Base-by-base conservation (phyloP, 1,140 invertebrate genomes). In the Pseudomyrmex cubaensis region DNA sequence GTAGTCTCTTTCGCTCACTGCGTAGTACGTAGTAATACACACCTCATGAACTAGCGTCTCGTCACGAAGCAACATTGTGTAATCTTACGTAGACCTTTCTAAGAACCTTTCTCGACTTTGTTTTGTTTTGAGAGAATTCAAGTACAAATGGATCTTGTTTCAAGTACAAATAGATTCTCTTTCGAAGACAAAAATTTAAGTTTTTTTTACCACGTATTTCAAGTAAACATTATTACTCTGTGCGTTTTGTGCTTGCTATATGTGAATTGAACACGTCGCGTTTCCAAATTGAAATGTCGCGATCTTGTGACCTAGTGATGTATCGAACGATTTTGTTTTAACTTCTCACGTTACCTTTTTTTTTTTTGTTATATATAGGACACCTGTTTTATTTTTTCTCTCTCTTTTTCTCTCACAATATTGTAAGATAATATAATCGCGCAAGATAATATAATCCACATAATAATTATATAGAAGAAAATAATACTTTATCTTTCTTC, bases 251-350 rank as follows among this genome's bases (percentile, higher is more conserved):
- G 10, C 3, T 12, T 35, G 63, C 67, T 48, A 78, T 69, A 35
- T 78, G 69, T 78, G 17, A 63, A 78, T 78, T 57, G 48, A 20
- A 4, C 10, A 59, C 75, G 52, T 54, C 48, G 35, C 52, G 48
- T 44, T 25, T 67, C 54, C 5, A 46, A 59, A 78, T 69, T 67
- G 75, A 78, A 77, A 78, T 48, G 64, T 48, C 75, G 63, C 25
- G 15, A 44, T 25, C 54, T 20, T 52, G 48, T 57, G 62, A 67
- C 35, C 62, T 63, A 22, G 35, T 57, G 64, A 59, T 64, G 20
- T 1, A 20, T 56, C 17, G 35, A 5, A 9, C 4, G 10, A 12
- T 20, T 46, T 69, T 56, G 67, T 57, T 67, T 77, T 69, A 22
- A 46, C 35, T 35, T 35, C 35, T 25, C 52, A 17, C 15, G 63